Percentiles rank a stretch among this genome's conserved stretches.
These are phyloP conservation scores for Drosophila sordidapex DNA, from an alignment of 2,888 invertebrate species.

Conservation along the genomic window DNA sequence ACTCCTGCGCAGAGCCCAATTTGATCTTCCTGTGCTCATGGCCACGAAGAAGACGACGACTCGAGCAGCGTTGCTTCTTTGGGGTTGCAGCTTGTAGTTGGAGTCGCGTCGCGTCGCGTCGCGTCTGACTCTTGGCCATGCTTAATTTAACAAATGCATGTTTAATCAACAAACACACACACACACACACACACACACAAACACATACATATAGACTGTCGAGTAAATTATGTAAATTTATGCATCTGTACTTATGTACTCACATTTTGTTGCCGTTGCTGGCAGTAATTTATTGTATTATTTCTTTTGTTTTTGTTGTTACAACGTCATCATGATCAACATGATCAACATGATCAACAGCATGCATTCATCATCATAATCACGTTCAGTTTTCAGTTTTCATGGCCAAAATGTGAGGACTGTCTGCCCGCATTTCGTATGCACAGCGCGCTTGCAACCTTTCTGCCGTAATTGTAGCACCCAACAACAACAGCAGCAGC, in stretches of 20 bases:
- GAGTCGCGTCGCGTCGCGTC: conserved; percentile 1
- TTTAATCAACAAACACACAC: conserved; percentile 43
- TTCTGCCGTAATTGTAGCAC: conserved; percentile 61
- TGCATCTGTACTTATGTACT: conserved; percentile 36
- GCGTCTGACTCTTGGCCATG: conserved; percentile 39
- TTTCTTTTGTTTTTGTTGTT: conserved; percentile 21
- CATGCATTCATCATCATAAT: conserved; percentile 22
- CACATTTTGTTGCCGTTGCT: conserved; percentile 11
- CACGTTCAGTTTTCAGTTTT: conserved; percentile 45
- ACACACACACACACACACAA: conserved; percentile 2
- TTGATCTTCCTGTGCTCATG: conserved; percentile 38
- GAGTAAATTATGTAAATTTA: conserved; percentile 48
- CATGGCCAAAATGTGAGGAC: conserved; percentile 56
- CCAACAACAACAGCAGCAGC: conserved; percentile 31
- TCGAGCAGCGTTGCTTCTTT: conserved; percentile 18
- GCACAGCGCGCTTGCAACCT: conserved; percentile 23
- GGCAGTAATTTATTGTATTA: conserved; percentile 25
- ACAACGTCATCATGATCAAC: conserved; percentile 13
- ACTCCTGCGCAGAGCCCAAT: conserved; percentile 24
- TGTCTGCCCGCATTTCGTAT: conserved; percentile 42
- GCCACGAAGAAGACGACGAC: conserved; percentile 6
- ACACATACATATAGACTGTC: neutral
- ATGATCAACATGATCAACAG: conserved; percentile 10
- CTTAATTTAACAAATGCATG: conserved; percentile 73
- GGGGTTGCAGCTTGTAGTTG: conserved; percentile 18